These are phyloP conservation scores for human DNA, from an alignment of 2,113 vertebrate species.

Conservation along the genomic window GRCh38 chr18:46680001-46680500, in stretches of 20 bases:
- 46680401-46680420: constrained; percentile 96
- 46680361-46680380: constrained; percentile 95
- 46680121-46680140: constrained; percentile 99
- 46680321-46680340: constrained; percentile 96
- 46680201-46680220: constrained; percentile 99
- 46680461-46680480: constrained; percentile 93
- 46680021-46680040: neutral
- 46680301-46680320: constrained; percentile 97
- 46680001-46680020: accelerated
- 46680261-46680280: constrained; percentile 96
- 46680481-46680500: constrained; percentile 98
- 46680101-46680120: constrained; percentile 97
- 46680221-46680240: constrained; percentile 97
- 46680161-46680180: constrained; percentile 98
- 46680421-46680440: constrained; percentile 98
- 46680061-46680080: constrained; percentile 94
- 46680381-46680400: constrained; percentile 96
- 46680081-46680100: constrained; percentile 97
- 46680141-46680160: constrained; percentile 98
- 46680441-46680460: constrained; percentile 95
- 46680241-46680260: constrained; percentile 96
- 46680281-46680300: constrained; percentile 94
- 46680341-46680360: constrained; percentile 95
- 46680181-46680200: constrained; percentile 97
- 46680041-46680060: constrained; percentile 92